Evolutionary conservation across 2,797 vertebrate species (phyloP).

Genomic region (Malurus splendens): DNA sequence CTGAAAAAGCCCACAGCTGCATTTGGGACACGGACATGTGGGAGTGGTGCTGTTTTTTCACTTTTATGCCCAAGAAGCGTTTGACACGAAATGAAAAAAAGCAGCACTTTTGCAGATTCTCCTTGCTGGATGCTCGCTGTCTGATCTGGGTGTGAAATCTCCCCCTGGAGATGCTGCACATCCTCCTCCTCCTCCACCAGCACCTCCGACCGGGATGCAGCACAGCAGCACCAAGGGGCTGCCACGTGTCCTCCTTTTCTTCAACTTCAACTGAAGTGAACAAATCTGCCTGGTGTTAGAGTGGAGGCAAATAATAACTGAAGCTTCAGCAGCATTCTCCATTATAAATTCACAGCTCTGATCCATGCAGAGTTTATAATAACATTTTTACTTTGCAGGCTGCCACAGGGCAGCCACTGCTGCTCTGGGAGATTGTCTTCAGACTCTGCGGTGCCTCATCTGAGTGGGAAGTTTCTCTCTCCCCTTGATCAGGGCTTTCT

Average conservation of each 20-base stretch:
- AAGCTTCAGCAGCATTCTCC: slow-evolving; percentile 6
- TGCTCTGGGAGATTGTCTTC: slow-evolving; percentile 27
- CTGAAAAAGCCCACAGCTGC: not conserved
- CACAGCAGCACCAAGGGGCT: not conserved
- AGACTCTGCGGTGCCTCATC: not conserved
- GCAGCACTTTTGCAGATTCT: not conserved
- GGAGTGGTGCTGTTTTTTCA: not conserved
- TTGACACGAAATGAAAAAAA: not conserved
- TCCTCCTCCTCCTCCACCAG: not conserved
- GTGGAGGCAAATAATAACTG: slow-evolving; percentile 24
- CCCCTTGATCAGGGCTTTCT: slow-evolving; percentile 35
- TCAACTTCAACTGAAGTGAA: slow-evolving; percentile 1
- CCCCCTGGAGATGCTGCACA: not conserved
- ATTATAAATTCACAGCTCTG: slow-evolving; percentile 57
- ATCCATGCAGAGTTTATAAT: slow-evolving; percentile 55
- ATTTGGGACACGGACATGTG: not conserved
- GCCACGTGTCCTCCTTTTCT: not conserved
- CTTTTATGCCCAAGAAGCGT: not conserved
- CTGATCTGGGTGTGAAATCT: not conserved
- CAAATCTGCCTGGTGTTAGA: not conserved
- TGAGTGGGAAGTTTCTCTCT: slow-evolving; percentile 7
- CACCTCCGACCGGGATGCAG: not conserved
- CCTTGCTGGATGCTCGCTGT: not conserved
- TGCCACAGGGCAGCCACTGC: slow-evolving; percentile 44
- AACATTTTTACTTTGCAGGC: slow-evolving; percentile 27